Percentiles rank a stretch among this genome's conserved stretches.
phyloP scores from a whole-genome alignment of 2,113 vertebrate species.

The Hystrix brachyura region DNA sequence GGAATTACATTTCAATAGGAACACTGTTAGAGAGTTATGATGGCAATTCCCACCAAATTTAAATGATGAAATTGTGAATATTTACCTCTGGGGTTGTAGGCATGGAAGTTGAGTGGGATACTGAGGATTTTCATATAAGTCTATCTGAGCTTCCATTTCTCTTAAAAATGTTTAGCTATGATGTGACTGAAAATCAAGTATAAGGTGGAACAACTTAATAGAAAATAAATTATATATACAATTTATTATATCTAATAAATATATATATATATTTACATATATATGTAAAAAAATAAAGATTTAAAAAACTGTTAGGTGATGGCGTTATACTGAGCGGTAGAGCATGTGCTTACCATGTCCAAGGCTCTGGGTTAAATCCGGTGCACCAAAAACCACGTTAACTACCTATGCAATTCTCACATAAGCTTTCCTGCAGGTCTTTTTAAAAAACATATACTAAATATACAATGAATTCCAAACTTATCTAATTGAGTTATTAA shows the following conservation, averaged over 20 bases:
- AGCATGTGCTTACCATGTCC: background rate
- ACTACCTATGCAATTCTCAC: background rate
- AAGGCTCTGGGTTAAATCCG: background rate
- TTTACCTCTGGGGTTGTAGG: background rate
- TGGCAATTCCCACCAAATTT: background rate
- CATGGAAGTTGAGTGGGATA: background rate
- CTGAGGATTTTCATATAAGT: background rate
- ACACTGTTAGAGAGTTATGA: background rate
- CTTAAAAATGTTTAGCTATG: background rate
- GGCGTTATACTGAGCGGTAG: background rate
- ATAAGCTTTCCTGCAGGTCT: background rate
- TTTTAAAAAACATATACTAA: background rate
- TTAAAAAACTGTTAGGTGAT: background rate
- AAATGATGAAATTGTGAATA: background rate
- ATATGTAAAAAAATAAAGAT: background rate
- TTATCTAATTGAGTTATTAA: constrained; percentile 16
- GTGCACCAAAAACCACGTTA: background rate
- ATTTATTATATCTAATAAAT: too few relatives aligned
- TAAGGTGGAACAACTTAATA: background rate
- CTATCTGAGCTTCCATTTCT: background rate
- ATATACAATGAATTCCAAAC: constrained; percentile 9
- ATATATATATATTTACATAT: background rate
- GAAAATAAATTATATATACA: background rate
- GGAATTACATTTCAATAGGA: background rate
- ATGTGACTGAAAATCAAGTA: background rate